Evolutionary conservation across 2,797 vertebrate species (phyloP), one percentile per base, ranked within the genome.

Genomic region (Hirundo rustica): DNA sequence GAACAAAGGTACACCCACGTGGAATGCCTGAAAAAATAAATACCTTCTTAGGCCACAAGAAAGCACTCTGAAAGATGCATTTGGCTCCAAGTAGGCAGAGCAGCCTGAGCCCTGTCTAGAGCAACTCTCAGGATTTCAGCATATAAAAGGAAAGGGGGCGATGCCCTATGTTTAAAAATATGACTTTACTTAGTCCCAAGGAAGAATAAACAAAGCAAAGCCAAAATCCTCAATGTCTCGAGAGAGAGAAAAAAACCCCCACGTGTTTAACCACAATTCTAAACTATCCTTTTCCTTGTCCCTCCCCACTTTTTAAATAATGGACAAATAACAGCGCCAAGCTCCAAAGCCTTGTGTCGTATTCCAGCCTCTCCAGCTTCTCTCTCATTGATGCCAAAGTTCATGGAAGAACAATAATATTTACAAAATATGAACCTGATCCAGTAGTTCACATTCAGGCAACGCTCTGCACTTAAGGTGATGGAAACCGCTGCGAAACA

Each of bases 191-290:
- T 94, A 93, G 95, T 88, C 89, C 85, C 80, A 66, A 32, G 67
- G 71, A 96, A 88, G 96, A 89, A 94, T 96, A 97, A 97, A 97
- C 95, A 97, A 96, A 96, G 95, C 74, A 93, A 96, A 96, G 84
- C 57, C 92, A 97, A 97, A 95, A 95, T 29, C 83, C 91, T 78
- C 95, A 67, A 78, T 89, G 91, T 68, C 68, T 93, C 85, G 81
- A 88, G 81, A 88, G 87, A 36, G 88, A 92, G 90, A 90, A 94
- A 93, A 42, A 96, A 36, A 89, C n/a, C n/a, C n/a, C n/a, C n/a
- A n/a, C n/a, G n/a, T 86, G 90, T 92, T 92, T 97, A 96, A 96
- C 95, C 94, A 68, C 95, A 96, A 93, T 93, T 96, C 95, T 95
- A 97, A 97, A 96, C 94, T 92, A 92, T 92, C 83, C 36, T 82